Evolutionary conservation across 2,113 vertebrate genomes (phyloP), one percentile per base, ranked within the genome.

Genomic region (Corythaeola cristata): DNA sequence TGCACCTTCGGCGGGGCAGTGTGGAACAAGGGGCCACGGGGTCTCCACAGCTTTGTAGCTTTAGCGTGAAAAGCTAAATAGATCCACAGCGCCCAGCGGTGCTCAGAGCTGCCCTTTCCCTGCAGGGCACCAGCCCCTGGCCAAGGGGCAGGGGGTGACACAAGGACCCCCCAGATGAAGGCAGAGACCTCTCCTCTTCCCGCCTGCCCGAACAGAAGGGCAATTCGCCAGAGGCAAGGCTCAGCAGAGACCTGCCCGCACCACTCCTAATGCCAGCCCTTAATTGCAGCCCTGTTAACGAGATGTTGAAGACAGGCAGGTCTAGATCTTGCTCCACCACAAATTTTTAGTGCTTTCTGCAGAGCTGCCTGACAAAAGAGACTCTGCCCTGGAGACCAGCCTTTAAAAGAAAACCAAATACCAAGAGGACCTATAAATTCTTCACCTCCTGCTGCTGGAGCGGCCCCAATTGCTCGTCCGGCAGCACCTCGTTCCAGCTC

Each of bases 371-470:
- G 55, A 44, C 85, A 69, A 80, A 90, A 68, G 14, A 90, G 15
- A 41, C 76, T n/a, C 56, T 84, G 80, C 76, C 37, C 44, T 39
- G 47, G 67, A 93, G 90, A 79, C 6, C 26, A 30, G 24, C 3
- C 4, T 62, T 86, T 53, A 35, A 95, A 83, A 86, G 67, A 64
- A 97, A 93, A 83, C 7, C 58, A 85, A 76, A 83, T 30, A 80
- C 63, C 55, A n/a, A 45, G 33, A 53, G 72, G 67, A 49, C 79
- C 67, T 41, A 59, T 90, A 86, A 93, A 88, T 90, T 76, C 92
- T 69, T 35, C 68, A 69, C 71, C 39, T 86, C 90, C 85, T 2
- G 5, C 82, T 85, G 71, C 90, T 84, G 59, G 55, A 92, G 83
- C 17, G 5, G 63, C 35, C 67, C 68, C 21, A 66, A 2, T 89